These are phyloP conservation scores for Gadus chalcogrammus DNA, from an alignment of 2,113 vertebrate genomes.

Conservation along the genomic window DNA sequence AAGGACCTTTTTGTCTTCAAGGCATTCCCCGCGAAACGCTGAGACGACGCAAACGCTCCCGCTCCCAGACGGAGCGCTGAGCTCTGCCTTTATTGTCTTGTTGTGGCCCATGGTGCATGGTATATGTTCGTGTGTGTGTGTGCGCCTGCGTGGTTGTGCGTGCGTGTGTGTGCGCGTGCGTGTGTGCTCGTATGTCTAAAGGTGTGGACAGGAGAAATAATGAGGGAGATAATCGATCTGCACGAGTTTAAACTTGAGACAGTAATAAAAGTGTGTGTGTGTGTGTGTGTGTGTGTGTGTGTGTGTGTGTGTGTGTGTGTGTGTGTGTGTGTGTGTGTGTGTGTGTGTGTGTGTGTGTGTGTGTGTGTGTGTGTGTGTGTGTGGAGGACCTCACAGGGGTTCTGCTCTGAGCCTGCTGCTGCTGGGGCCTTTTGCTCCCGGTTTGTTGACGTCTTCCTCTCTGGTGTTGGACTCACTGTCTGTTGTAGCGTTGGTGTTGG, in stretches of 20 bases:
- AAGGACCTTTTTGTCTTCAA: slow-evolving; percentile 77
- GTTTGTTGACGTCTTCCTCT: no score
- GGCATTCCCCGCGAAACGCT: slow-evolving; percentile 75
- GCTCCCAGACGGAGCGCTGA: slow-evolving; percentile 67
- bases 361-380: no score
- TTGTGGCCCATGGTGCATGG: slow-evolving; percentile 4
- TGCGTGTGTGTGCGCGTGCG: neutral
- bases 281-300: slow-evolving; percentile 10
- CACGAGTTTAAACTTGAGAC: slow-evolving; percentile 31
- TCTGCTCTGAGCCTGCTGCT: no score
- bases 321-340: slow-evolving; percentile 1
- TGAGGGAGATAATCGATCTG: slow-evolving; percentile 44
- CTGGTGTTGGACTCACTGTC: no score
- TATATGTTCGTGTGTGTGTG: neutral
- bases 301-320: slow-evolving; percentile 19
- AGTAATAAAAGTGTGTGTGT: slow-evolving; percentile 1
- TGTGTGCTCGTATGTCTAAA: slow-evolving; percentile 4
- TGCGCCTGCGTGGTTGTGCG: slow-evolving; percentile 7
- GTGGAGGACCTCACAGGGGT: no score
- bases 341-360: no score
- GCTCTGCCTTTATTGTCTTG: slow-evolving; percentile 63
- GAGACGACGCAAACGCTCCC: slow-evolving; percentile 69
- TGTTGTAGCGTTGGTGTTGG: no score
- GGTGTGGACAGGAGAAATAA: slow-evolving; percentile 20
- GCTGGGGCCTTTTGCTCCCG: no score